Evolutionary conservation across 1,140 invertebrate genomes (phyloP).

Genomic region (Drosophila parabipectinata): DNA sequence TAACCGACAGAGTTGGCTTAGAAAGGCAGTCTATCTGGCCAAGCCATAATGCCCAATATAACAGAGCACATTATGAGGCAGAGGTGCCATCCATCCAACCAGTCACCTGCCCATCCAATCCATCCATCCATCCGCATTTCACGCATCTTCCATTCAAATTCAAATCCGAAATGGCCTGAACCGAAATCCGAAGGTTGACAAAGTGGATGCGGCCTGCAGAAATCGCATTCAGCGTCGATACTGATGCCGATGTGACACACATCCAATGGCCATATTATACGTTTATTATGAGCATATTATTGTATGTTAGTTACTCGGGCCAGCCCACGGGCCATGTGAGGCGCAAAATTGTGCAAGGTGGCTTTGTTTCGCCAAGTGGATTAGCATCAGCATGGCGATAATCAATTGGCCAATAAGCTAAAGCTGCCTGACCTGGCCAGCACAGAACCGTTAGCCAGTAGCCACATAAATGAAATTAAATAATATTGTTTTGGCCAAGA

Average conservation of each 20-base stretch:
- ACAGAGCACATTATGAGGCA: slow-evolving; percentile 49
- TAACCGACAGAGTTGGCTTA: slow-evolving; percentile 33
- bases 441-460: slow-evolving; percentile 23
- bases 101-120: slow-evolving; percentile 27
- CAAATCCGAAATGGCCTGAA: slow-evolving; percentile 12
- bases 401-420: background rate
- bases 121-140: slow-evolving; percentile 66
- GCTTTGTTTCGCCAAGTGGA: background rate
- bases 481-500: slow-evolving; percentile 11
- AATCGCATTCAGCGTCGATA: slow-evolving; percentile 31
- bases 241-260: slow-evolving; percentile 29
- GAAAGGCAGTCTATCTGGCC: slow-evolving; percentile 34
- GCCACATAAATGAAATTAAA: slow-evolving; percentile 7
- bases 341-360: slow-evolving; percentile 27
- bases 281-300: slow-evolving; percentile 9
- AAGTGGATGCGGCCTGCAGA: slow-evolving; percentile 15
- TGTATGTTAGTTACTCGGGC: slow-evolving; percentile 6
- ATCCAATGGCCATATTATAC: slow-evolving; percentile 23
- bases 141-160: slow-evolving; percentile 62
- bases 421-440: too few species aligned
- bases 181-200: slow-evolving; percentile 38
- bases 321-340: slow-evolving; percentile 17
- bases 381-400: slow-evolving; percentile 25
- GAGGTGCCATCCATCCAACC: slow-evolving; percentile 25
- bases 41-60: slow-evolving; percentile 62